A percentile compares a stretch with the other conserved stretches of the same genome.
Evolutionary conservation across 2,113 vertebrate genomes (phyloP).

Genomic region (Gavia stellata): DNA sequence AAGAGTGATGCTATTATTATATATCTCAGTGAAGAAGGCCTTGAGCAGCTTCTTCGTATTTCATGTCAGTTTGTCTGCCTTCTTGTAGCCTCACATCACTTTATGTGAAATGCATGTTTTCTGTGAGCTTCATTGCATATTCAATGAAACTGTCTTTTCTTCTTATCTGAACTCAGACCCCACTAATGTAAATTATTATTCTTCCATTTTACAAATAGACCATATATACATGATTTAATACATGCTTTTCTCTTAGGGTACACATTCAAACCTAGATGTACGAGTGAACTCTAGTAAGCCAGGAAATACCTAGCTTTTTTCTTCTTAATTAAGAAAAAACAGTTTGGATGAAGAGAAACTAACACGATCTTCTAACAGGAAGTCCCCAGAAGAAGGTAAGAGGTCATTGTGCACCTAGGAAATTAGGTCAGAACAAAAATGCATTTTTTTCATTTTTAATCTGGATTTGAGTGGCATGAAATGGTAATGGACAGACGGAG

Average conservation of each 20-base stretch:
- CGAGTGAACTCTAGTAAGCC: neutral
- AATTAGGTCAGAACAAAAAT: neutral
- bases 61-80: neutral
- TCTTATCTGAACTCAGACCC: neutral
- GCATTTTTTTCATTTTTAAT: neutral
- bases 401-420: neutral
- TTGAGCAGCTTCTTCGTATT: neutral
- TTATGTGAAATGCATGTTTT: neutral
- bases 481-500: conserved; percentile 27
- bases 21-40: neutral
- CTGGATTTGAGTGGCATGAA: neutral
- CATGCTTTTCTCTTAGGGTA: neutral
- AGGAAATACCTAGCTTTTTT: neutral
- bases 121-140: neutral
- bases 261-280: neutral
- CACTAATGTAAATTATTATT: neutral
- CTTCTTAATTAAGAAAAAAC: neutral
- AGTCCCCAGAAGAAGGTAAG: neutral
- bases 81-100: neutral
- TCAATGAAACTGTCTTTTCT: neutral
- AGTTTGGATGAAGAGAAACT: neutral
- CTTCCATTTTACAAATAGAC: neutral
- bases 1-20: neutral
- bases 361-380: neutral
- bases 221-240: rapidly evolving